Base-by-base conservation (phyloP, 2,113 vertebrate genomes). In the Nibea albiflora region DNA sequence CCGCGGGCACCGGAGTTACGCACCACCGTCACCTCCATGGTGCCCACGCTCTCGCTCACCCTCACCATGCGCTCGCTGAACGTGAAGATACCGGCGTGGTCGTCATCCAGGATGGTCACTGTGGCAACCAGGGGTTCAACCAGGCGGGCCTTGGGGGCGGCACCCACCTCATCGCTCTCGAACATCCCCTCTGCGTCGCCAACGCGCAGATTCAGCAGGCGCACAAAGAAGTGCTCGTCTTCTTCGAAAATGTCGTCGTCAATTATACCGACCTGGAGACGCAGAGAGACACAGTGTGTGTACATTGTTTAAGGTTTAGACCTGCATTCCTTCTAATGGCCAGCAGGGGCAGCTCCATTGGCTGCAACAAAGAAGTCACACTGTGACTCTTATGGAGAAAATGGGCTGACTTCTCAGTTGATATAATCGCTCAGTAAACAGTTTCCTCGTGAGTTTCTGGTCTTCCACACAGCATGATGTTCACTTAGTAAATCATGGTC, bases 191-290 rank as follows among this genome's bases (percentile, higher is more conserved):
- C 96, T 0, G 97, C 96, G 10, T 98, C 97, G 0, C 97, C 98
- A 1, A 98, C 94, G 0, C 97, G 96, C 64, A 99, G 92, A 90
- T 99, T 99, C 72, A 98, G 95, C 71, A 99, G 95, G 0, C 97
- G 96, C 72, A 99, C 97, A 3, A 98, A 99, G 96, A 99, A 99
- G 84, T 99, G 98, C 83, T 99, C 98, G 1, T 99, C 98, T 88
- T 99, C 98, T 84, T 99, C 98, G 1, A 99, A 99, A 85, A 99
- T 98, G 90, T 99, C 98, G 0, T 99, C 98, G 16, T 99, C 98
- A 24, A 99, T 98, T 79, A 99, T 99, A 10, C 98, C 98, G 1
- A 99, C 95, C 92, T 96, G 84, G 22, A 81, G 49, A 81, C 4
- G 4, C 1, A 74, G 3, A 49, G 12, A 49, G 12, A 73, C 9